phyloP scores from a whole-genome alignment of 2,113 vertebrate genomes.

The Chaetorhynchus papuensis region DNA sequence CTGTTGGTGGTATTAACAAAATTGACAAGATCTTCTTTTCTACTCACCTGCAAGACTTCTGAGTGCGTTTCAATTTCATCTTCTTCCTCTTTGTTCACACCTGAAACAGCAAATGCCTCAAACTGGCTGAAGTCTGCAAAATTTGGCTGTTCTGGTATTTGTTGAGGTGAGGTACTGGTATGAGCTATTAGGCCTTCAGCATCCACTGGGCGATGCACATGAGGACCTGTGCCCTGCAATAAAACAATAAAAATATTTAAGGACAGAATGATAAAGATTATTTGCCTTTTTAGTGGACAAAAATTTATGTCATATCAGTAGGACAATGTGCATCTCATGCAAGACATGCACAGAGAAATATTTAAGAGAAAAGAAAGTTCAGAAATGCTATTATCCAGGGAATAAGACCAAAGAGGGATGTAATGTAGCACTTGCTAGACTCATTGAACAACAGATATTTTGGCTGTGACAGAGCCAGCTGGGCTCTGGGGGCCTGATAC shows the following conservation, averaged over 20 bases:
- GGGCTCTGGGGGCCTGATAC: not conserved
- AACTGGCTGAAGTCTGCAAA: conserved; percentile 99
- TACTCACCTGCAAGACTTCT: conserved; percentile 81
- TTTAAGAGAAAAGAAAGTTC: not conserved
- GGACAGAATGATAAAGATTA: not conserved
- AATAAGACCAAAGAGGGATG: not conserved
- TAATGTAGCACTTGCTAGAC: not conserved
- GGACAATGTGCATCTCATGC: not conserved
- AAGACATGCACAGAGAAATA: not conserved
- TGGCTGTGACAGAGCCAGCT: not conserved
- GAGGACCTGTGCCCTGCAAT: conserved; percentile 79
- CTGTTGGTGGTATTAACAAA: not conserved
- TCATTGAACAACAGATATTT: not conserved
- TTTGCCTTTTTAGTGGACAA: not conserved
- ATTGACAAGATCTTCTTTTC: not conserved
- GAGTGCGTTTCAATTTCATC: conserved; percentile 85
- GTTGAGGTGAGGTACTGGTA: conserved; percentile 90
- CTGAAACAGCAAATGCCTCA: conserved; percentile 85
- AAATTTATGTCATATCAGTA: not conserved
- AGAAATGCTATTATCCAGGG: not conserved
- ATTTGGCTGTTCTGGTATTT: conserved; percentile 98
- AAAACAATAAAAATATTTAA: not conserved
- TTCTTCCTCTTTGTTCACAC: conserved; percentile 82
- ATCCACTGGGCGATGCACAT: conserved; percentile 83
- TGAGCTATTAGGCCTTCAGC: conserved; percentile 81